Base-by-base conservation (phyloP, 2,113 vertebrate species). In the Physeter macrocephalus region DNA sequence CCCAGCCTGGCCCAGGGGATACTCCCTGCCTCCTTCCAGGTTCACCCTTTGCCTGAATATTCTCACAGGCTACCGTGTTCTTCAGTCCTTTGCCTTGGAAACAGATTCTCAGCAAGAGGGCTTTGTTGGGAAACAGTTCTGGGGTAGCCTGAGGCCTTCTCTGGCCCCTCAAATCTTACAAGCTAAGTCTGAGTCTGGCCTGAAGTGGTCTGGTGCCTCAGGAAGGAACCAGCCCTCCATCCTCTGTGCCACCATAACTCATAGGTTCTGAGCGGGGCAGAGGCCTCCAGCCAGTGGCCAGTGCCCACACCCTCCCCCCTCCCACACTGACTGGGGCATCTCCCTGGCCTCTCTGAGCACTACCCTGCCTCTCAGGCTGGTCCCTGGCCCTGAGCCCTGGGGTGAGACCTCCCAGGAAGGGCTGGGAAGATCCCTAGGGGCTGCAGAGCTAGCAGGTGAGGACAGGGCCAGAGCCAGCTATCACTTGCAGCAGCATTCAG, bases 31-130 rank as follows among this genome's bases (percentile, higher is more conserved):
- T 2, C 31, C 20, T 62, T n/a, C 43, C 43, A 18, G 36, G 17
- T 18, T 72, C 17, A 34, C 23, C n/a, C 15, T 62, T 71, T 75
- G 13, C 43, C 31, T 80, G 57, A 49, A 43, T 31, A 6, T 59
- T 39, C n/a, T 78, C 34, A 59, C 17, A 17, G 8, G 7, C 8
- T 4, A 34, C 27, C 18, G 31, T 5, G 2, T 71, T 57, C 72
- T 95, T 80, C 41, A 77, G 36, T 52, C n/a, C 23, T 96, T 96
- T 75, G 39, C 78, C 52, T 96, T 72, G 23, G 36, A 71, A 88
- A 66, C 2, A 14, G 52, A 46, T 67, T 85, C 71, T 62, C 75
- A 84, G 29, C 36, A 64, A 49, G 41, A 46, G 64, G 31, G 25
- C 43, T 95, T 92, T 71, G 20, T 23, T 62, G 29, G 62, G 54